These are phyloP conservation scores for Agapetus fuscipes DNA, from an alignment of 2,888 invertebrate species.

Conservation along the genomic window DNA sequence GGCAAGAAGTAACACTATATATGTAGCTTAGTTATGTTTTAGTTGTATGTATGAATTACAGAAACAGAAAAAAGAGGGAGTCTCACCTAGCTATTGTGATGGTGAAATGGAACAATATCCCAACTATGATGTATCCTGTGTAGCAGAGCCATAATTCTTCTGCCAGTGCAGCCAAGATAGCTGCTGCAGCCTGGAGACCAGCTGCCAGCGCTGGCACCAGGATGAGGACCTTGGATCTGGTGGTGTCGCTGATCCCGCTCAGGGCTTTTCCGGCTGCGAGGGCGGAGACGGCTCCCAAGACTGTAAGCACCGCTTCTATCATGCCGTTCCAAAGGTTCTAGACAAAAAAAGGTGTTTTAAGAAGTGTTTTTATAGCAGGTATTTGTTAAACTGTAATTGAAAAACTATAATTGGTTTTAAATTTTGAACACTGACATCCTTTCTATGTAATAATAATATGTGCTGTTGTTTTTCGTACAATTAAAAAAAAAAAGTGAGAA, in stretches of 20 bases:
- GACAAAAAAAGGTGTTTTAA: too few species aligned
- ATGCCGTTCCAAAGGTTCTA: conserved; percentile 60
- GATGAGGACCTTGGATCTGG: conserved; percentile 30
- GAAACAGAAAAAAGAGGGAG: too few species aligned
- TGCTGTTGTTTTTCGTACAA: too few species aligned
- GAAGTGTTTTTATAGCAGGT: too few species aligned
- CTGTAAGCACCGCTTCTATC: conserved; percentile 67
- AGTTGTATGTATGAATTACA: too few species aligned
- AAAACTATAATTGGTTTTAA: too few species aligned
- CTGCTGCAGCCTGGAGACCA: conserved; percentile 44
- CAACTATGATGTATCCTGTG: conserved; percentile 62
- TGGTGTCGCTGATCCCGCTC: conserved; percentile 2
- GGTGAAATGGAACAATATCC: conserved; percentile 69
- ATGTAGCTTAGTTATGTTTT: too few species aligned
- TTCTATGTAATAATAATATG: too few species aligned
- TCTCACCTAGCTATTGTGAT: conserved; percentile 61
- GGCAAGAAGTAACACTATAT: too few species aligned
- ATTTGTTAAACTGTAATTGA: too few species aligned
- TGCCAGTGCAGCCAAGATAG: conserved; percentile 48
- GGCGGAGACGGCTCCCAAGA: conserved; percentile 55
- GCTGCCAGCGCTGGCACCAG: conserved; percentile 37
- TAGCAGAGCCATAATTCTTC: conserved; percentile 62
- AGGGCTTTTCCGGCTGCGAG: conserved; percentile 37
- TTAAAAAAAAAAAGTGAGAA: too few species aligned
- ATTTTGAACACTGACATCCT: too few species aligned